A percentile compares a stretch with the other conserved stretches of the same genome.
These are phyloP conservation scores for Heliconius nattereri DNA, from an alignment of 1,140 invertebrate genomes.

Conservation along the genomic window DNA sequence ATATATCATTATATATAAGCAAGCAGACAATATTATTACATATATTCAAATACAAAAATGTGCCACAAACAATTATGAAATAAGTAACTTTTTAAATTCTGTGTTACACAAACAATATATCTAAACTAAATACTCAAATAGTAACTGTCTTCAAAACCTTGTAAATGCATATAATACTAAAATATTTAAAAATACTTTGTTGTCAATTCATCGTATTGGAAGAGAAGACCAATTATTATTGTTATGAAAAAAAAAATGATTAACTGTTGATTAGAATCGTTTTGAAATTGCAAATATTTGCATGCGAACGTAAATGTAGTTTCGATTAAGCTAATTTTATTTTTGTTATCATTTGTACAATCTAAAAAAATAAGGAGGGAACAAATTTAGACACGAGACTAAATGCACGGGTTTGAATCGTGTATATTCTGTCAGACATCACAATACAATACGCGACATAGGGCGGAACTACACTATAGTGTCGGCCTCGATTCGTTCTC, in stretches of 20 bases:
- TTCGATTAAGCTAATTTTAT: background rate
- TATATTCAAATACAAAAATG: background rate
- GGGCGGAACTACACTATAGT: too few species aligned
- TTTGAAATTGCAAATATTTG: background rate
- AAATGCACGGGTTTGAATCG: too few species aligned
- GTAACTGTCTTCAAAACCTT: background rate
- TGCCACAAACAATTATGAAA: background rate
- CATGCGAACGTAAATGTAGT: background rate
- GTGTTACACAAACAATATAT: background rate
- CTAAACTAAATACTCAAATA: background rate
- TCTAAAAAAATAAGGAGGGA: too few species aligned
- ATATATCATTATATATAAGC: constrained; percentile 39
- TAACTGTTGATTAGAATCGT: too few species aligned
- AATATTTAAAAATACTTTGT: background rate
- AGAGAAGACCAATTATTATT: too few species aligned
- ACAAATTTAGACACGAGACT: too few species aligned
- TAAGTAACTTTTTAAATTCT: background rate
- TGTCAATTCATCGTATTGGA: background rate
- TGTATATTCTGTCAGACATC: too few species aligned
- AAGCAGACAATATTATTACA: constrained; percentile 15
- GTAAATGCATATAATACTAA: background rate
- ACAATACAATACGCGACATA: too few species aligned
- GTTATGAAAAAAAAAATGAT: too few species aligned
- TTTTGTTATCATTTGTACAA: background rate
- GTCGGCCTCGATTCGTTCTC: too few species aligned